Conservation (phyloP, 1,140 invertebrate genomes). For the Batillaria attramentaria region DNA sequence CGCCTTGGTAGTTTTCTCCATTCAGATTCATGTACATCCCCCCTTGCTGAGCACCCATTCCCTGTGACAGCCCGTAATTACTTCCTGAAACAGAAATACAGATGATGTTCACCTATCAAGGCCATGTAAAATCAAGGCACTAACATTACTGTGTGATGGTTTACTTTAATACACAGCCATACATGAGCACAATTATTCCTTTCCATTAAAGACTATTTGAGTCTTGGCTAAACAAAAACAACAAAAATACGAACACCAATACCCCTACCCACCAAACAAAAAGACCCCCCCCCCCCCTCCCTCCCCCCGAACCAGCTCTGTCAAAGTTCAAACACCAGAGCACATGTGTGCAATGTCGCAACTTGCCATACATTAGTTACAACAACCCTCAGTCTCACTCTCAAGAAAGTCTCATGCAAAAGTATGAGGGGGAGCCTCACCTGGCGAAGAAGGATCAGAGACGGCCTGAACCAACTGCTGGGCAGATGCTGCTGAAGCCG, state of each 20-base stretch:
- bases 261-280: neutral
- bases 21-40: slow-evolving; percentile 71
- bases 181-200: neutral
- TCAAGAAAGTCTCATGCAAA: no score
- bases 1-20: slow-evolving; percentile 71
- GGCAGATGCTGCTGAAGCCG: slow-evolving; percentile 77
- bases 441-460: slow-evolving; percentile 34
- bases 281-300: neutral
- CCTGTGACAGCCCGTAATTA: slow-evolving; percentile 59
- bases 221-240: no score
- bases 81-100: slow-evolving; percentile 31
- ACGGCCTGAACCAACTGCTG: slow-evolving; percentile 51
- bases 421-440: no score
- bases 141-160: no score
- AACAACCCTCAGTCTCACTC: neutral
- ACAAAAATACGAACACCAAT: neutral
- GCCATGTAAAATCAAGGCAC: no score
- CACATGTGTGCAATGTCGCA: no score
- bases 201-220: no score
- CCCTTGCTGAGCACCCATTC: slow-evolving; percentile 85
- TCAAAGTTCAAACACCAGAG: neutral
- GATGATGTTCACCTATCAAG: no score
- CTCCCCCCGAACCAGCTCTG: neutral
- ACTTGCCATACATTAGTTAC: neutral
- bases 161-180: neutral